A percentile compares a stretch with the other conserved stretches of the same genome.
These are phyloP conservation scores for Marmota flaviventris DNA, from an alignment of 2,113 vertebrate species.

Conservation along the genomic window DNA sequence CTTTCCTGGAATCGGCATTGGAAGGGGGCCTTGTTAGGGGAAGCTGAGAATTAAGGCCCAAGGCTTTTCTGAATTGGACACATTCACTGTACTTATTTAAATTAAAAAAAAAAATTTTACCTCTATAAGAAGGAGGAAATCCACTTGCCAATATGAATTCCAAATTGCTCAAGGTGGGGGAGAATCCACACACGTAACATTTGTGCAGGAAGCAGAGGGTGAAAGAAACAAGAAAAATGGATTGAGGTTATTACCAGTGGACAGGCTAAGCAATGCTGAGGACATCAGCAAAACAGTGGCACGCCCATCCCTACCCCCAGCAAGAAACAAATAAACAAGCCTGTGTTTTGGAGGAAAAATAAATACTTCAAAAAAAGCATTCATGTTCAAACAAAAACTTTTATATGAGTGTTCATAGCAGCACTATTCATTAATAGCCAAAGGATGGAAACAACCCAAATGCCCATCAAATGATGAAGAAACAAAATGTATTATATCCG, in stretches of 20 bases:
- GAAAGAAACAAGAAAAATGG: not conserved
- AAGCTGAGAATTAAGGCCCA: constrained; percentile 56
- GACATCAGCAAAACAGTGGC: not conserved
- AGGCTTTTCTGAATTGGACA: constrained; percentile 74
- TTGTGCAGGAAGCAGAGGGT: constrained; percentile 14
- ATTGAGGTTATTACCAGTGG: not conserved
- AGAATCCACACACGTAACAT: not conserved
- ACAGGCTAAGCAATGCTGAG: not conserved
- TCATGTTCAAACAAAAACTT: constrained; percentile 51
- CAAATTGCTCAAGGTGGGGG: not conserved
- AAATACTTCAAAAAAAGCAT: constrained; percentile 16
- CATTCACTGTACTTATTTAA: constrained; percentile 76
- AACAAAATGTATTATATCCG: not conserved
- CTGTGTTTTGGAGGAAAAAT: constrained; percentile 33
- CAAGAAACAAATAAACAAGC: constrained; percentile 48
- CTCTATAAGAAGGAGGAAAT: constrained; percentile 71
- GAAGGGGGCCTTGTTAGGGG: constrained; percentile 75
- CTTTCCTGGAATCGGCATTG: constrained; percentile 74
- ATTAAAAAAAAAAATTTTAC: not conserved
- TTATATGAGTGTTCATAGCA: not conserved
- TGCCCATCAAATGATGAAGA: not conserved
- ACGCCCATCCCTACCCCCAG: not conserved
- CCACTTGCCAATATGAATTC: constrained; percentile 64
- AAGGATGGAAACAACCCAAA: constrained; percentile 28
- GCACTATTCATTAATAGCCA: not conserved